These are phyloP conservation scores for Mylabris sibirica DNA, from an alignment of 2,888 invertebrate species.

Conservation along the genomic window DNA sequence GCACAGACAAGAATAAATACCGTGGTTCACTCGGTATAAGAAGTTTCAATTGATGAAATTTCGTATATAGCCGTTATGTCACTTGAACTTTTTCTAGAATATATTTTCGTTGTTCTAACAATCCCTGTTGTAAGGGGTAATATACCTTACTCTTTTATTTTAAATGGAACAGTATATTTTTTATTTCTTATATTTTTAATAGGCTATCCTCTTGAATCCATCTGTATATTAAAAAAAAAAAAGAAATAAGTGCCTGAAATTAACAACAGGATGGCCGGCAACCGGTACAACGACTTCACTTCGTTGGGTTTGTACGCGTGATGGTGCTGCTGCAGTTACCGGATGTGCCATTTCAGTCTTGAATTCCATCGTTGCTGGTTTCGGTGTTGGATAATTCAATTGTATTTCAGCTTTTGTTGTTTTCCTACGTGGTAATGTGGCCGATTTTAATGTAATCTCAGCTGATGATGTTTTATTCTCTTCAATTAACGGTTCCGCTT, in stretches of 20 bases:
- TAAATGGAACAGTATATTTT: no score
- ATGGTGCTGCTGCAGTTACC: constrained; percentile 57
- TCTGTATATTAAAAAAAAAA: not conserved
- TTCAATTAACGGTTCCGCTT: constrained; percentile 44
- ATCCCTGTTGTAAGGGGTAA: no score
- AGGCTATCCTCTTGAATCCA: no score
- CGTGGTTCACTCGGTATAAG: no score
- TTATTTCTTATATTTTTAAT: no score
- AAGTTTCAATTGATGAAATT: no score
- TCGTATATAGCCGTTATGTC: no score
- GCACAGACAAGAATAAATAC: no score
- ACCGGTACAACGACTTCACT: constrained; percentile 69
- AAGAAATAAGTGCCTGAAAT: constrained; percentile 41
- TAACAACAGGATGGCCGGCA: constrained; percentile 48
- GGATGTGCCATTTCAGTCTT: constrained; percentile 70
- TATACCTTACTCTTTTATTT: no score
- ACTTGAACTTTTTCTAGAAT: no score
- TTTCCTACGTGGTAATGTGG: constrained; percentile 71
- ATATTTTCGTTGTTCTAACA: no score
- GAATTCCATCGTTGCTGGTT: constrained; percentile 63
- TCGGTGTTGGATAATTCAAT: constrained; percentile 63
- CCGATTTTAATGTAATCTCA: constrained; percentile 72
- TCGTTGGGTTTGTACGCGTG: constrained; percentile 61
- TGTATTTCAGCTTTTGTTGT: constrained; percentile 72
- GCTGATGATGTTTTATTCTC: constrained; percentile 68